Percentiles rank a stretch among this genome's conserved stretches.
Evolutionary conservation across 2,888 invertebrate genomes (phyloP).

Genomic region (Diplazon laetatorius): DNA sequence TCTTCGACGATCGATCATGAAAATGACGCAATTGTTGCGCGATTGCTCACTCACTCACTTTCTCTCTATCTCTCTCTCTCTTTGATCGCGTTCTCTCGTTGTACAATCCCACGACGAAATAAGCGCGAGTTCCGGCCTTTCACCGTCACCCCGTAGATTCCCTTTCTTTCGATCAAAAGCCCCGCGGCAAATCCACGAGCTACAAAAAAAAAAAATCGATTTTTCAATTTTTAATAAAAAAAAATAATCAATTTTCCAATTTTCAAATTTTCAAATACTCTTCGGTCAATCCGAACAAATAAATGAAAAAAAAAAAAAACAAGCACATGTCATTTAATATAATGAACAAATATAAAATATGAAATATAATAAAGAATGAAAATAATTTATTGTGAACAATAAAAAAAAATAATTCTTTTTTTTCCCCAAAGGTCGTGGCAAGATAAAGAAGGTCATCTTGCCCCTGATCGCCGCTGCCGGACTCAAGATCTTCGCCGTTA

Average conservation of each 20-base stretch:
- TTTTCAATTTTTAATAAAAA: neutral
- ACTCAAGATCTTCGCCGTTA: slow-evolving; percentile 88
- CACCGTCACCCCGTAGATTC: slow-evolving; percentile 63
- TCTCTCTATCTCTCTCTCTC: too few species aligned
- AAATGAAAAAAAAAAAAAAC: too few species aligned
- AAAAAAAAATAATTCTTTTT: slow-evolving; percentile 15
- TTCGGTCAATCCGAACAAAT: too few species aligned
- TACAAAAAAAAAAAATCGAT: neutral
- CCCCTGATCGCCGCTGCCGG: slow-evolving; percentile 88
- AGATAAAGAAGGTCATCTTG: slow-evolving; percentile 88
- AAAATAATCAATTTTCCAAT: slow-evolving; percentile 22
- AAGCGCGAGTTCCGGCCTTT: slow-evolving; percentile 66
- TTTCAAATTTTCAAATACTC: too few species aligned
- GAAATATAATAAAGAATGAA: too few species aligned
- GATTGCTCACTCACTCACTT: slow-evolving; percentile 49
- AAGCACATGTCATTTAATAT: too few species aligned
- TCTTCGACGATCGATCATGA: slow-evolving; percentile 17
- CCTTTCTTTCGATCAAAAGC: slow-evolving; percentile 44
- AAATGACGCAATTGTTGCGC: slow-evolving; percentile 59
- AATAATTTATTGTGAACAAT: too few species aligned
- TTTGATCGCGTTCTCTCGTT: slow-evolving; percentile 22
- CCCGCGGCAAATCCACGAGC: neutral
- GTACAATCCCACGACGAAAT: slow-evolving; percentile 46
- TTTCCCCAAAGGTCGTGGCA: slow-evolving; percentile 88
- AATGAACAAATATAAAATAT: too few species aligned